Evolutionary conservation across 2,888 invertebrate genomes (phyloP).

Genomic region (Strigamia crassipes): DNA sequence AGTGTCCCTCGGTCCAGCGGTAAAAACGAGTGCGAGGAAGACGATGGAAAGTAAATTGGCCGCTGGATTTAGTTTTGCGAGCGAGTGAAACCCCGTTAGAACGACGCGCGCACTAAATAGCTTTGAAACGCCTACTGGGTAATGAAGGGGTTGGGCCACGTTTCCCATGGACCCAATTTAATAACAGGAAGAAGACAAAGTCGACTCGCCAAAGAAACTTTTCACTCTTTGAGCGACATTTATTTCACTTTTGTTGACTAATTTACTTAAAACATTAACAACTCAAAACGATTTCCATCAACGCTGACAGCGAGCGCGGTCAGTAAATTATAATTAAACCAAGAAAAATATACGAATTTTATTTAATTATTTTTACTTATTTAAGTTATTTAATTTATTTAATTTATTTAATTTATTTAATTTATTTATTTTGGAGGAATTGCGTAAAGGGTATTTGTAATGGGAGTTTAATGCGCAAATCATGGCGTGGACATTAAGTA

Average conservation of each 20-base stretch:
- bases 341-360: too few species aligned
- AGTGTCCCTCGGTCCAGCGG: slow-evolving; percentile 20
- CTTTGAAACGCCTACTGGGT: background rate
- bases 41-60: slow-evolving; percentile 34
- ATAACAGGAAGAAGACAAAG: slow-evolving; percentile 24
- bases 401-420: too few species aligned
- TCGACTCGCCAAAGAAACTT: background rate
- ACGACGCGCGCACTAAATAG: background rate
- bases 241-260: background rate
- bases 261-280: too few species aligned
- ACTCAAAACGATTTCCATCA: too few species aligned
- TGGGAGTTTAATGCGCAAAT: background rate
- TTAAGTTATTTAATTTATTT: too few species aligned
- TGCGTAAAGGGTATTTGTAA: slow-evolving; percentile 13
- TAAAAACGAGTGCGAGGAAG: slow-evolving; percentile 19
- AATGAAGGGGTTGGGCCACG: background rate
- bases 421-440: background rate
- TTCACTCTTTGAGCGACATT: background rate
- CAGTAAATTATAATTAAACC: too few species aligned
- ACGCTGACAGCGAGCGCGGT: too few species aligned
- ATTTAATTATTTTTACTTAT: too few species aligned
- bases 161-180: slow-evolving; percentile 16
- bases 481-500: background rate
- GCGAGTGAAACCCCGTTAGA: background rate
- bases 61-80: background rate